Base-by-base conservation (phyloP, 2,113 vertebrate species). In the Antechinus flavipes region DNA sequence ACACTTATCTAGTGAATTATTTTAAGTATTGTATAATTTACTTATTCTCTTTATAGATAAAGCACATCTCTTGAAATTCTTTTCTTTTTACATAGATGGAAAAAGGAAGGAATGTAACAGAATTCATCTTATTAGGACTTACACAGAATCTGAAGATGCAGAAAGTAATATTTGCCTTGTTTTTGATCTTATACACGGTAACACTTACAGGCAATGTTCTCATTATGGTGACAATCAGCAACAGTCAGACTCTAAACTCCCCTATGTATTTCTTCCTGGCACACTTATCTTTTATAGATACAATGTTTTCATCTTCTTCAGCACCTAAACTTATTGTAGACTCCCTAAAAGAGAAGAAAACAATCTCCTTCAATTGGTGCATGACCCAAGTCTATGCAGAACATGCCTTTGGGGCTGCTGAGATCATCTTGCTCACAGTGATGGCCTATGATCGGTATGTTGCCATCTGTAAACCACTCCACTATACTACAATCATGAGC, bases 121-220 rank as follows among this genome's bases (percentile, higher is more conserved):
- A 95, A 42, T 97, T 98, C 76, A 97, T 97, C 93, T 95, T 98
- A 56, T 25, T 94, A 42, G 96, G 97, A 89, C 95, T 98, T 53
- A 95, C 97, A 54, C 94, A 96, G 91, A 93, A 97, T 25, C 54
- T 94, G 2, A 53, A 95, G 22, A 91, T 96, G 46, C 96, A 97
- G 96, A 96, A 95, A 91, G 8, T 95, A 1, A 91, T 96, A 25
- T 98, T 97, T 42, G 93, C 54, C 0, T 25, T 94, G 1, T 95
- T 98, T 93, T 93, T 97, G 56, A 0, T 97, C 61, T 84, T 98
- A 8, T 98, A 98, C 46, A 0, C 90, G 11, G 3, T 76, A 54
- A 96, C 96, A 2, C 3, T 98, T 8, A 91, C 93, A 23, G 97
- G 97, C 11, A 98, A 98, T 54, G 56, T 97, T 26, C 92, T 97